Evolutionary conservation across 2,797 vertebrate genomes (phyloP).

Genomic region (Potorous gilbertii): DNA sequence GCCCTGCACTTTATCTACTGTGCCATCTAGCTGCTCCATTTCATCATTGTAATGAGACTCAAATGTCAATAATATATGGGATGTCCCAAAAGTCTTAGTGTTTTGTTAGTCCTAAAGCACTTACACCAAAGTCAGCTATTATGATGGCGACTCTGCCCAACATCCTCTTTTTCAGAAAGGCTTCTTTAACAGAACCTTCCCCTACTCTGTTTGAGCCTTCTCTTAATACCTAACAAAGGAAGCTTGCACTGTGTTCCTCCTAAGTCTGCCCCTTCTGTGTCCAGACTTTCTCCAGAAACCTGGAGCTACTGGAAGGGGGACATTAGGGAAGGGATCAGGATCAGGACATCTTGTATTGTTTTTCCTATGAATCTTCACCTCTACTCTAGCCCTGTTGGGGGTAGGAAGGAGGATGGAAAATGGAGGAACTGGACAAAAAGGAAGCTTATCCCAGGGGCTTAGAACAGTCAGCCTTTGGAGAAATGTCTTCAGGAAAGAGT

Average conservation of each 20-base stretch:
- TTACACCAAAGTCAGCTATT: background rate
- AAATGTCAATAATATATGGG: background rate
- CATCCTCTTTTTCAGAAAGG: background rate
- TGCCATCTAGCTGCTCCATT: background rate
- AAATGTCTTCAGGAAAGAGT: background rate
- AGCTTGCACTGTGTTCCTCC: background rate
- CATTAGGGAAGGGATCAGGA: background rate
- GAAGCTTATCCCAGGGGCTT: background rate
- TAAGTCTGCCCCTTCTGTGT: background rate
- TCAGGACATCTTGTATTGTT: background rate
- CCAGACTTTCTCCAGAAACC: background rate
- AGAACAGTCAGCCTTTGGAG: background rate
- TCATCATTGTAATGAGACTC: background rate
- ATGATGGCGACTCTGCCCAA: background rate
- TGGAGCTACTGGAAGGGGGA: background rate
- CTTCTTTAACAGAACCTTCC: background rate
- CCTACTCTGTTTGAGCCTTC: background rate
- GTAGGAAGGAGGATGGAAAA: background rate
- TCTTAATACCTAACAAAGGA: background rate
- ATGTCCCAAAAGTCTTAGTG: background rate
- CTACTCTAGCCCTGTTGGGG: background rate
- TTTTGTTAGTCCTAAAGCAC: background rate
- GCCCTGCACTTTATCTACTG: background rate
- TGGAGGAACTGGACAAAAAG: background rate
- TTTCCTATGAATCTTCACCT: background rate